These are phyloP conservation scores for Pristionchus mayeri DNA, from an alignment of 2,888 invertebrate species.

Conservation along the genomic window DNA sequence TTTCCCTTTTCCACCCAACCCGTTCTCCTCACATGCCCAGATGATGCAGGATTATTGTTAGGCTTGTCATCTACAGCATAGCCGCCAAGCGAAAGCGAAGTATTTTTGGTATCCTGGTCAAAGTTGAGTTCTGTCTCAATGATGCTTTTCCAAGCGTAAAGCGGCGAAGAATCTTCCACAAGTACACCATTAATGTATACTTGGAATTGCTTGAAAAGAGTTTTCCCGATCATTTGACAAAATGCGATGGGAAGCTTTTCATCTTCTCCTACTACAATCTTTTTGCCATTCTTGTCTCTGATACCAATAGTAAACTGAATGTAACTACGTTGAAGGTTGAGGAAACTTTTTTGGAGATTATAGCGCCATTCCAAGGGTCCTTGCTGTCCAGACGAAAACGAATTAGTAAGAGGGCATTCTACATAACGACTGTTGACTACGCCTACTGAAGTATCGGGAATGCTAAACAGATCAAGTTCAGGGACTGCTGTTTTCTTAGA, in stretches of 20 bases:
- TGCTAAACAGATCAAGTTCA: not conserved
- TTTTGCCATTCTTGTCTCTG: not conserved
- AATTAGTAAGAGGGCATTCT: not conserved
- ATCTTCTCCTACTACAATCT: not conserved
- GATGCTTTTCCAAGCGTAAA: constrained; percentile 9
- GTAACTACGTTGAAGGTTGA: not conserved
- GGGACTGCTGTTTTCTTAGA: not conserved
- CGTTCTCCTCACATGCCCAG: not conserved
- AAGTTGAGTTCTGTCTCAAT: not conserved
- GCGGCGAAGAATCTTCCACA: not conserved
- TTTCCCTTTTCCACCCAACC: not conserved
- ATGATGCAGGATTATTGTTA: not conserved
- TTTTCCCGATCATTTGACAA: constrained; percentile 11
- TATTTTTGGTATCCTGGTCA: not conserved
- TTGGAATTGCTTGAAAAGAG: not conserved
- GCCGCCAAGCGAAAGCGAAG: not conserved
- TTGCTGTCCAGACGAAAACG: not conserved
- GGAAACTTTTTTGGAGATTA: not conserved
- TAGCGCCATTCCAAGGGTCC: not conserved
- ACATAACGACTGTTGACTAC: not conserved
- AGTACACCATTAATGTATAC: not conserved
- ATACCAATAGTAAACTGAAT: not conserved
- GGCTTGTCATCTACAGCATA: not conserved
- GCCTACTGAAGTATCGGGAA: not conserved
- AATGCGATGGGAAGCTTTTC: not conserved